Percentiles rank a stretch among this genome's conserved stretches.
Conservation (phyloP, 2,113 vertebrate genomes). For the Setophaga coronata region DNA sequence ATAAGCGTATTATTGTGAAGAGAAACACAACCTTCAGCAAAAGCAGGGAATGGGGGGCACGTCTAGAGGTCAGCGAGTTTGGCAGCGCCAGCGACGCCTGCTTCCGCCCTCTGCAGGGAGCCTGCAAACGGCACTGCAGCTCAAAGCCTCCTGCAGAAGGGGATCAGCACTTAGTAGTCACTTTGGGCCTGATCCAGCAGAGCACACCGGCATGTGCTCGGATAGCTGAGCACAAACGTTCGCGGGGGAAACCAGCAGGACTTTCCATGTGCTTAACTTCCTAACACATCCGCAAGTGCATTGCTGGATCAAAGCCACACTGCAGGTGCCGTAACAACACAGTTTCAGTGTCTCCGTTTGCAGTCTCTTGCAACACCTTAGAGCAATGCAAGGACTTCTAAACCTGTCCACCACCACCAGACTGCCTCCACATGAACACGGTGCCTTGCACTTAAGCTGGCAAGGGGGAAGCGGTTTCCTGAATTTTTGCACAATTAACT, state of each 20-base stretch:
- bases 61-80: slow-evolving; percentile 63
- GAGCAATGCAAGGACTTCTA: slow-evolving; percentile 9
- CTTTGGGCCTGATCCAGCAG: slow-evolving; percentile 41
- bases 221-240: background rate
- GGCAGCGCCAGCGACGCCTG: slow-evolving; percentile 56
- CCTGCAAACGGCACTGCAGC: slow-evolving; percentile 19
- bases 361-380: background rate
- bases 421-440: background rate
- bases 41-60: slow-evolving; percentile 32
- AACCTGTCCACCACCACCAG: background rate
- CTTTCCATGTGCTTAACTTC: background rate
- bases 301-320: slow-evolving; percentile 19
- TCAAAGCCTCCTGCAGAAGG: slow-evolving; percentile 49
- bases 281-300: background rate
- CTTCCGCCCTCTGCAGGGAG: slow-evolving; percentile 32
- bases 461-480: background rate
- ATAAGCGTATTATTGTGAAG: slow-evolving; percentile 51
- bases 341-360: slow-evolving; percentile 51
- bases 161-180: slow-evolving; percentile 51
- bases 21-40: slow-evolving; percentile 66
- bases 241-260: background rate
- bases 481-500: background rate
- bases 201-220: background rate
- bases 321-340: slow-evolving; percentile 23
- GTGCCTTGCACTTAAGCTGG: background rate